Conservation (phyloP, 2,888 invertebrate species). For the Brachyptera risi region DNA sequence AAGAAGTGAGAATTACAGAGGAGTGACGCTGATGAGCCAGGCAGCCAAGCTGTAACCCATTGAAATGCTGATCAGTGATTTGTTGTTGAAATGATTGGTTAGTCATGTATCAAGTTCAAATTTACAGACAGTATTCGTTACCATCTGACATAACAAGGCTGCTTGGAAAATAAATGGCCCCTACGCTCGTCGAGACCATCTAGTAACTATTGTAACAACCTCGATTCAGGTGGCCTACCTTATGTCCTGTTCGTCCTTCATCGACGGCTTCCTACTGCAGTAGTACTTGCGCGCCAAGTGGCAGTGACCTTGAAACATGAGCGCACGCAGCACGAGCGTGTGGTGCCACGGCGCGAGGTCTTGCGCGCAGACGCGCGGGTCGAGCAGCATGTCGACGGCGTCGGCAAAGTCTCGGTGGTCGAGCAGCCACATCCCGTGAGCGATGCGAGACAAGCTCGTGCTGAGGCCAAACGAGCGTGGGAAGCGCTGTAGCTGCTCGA, state of each 20-base stretch:
- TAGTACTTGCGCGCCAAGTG: constrained; percentile 68
- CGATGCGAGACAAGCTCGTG: too few species aligned
- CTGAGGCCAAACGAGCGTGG: too few species aligned
- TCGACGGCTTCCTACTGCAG: constrained; percentile 55
- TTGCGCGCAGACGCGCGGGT: constrained; percentile 54
- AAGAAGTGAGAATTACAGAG: too few species aligned
- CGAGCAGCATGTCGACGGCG: constrained; percentile 61
- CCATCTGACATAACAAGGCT: too few species aligned
- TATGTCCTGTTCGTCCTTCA: constrained; percentile 50
- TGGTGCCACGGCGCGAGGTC: constrained; percentile 71
- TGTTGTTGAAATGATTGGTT: too few species aligned
- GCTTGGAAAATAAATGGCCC: neutral
- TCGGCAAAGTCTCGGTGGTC: constrained; percentile 81
- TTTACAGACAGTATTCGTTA: too few species aligned
- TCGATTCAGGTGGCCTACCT: constrained; percentile 41
- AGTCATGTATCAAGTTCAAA: too few species aligned
- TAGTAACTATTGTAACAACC: constrained; percentile 35
- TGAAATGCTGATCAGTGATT: too few species aligned
- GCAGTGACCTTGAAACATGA: constrained; percentile 63
- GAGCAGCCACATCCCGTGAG: constrained; percentile 84
- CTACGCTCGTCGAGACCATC: too few species aligned
- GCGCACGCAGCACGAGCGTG: constrained; percentile 59
- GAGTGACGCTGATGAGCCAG: too few species aligned
- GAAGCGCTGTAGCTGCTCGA: too few species aligned
- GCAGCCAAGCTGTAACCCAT: too few species aligned